Evolutionary conservation across 1,140 invertebrate species (phyloP).

Genomic region (Nebria ingens): DNA sequence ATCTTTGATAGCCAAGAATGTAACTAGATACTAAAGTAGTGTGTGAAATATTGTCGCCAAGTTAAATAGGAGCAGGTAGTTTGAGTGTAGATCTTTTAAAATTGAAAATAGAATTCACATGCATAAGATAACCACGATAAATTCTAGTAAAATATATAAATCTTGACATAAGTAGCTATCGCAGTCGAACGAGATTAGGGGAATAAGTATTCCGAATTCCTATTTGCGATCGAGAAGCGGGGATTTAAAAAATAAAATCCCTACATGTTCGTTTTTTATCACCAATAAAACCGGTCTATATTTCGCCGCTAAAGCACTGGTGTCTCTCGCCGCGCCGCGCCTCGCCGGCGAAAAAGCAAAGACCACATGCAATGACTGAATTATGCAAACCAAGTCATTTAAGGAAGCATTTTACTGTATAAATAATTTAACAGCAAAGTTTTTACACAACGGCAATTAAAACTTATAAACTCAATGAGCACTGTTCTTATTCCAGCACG

Average conservation of each 20-base stretch:
- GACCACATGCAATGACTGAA: background rate
- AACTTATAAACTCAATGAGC: too few species aligned
- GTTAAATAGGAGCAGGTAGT: too few species aligned
- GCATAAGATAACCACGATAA: background rate
- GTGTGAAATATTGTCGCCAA: too few species aligned
- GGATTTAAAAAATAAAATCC: constrained; percentile 4
- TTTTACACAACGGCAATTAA: background rate
- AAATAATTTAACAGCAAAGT: constrained; percentile 1
- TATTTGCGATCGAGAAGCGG: background rate
- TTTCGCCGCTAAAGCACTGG: background rate
- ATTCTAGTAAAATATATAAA: background rate
- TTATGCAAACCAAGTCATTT: constrained; percentile 2
- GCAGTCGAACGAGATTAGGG: background rate
- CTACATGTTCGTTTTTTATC: background rate
- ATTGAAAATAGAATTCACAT: background rate
- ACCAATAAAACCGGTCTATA: background rate
- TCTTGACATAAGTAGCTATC: background rate
- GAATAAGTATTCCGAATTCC: constrained; percentile 3
- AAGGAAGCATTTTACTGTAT: background rate
- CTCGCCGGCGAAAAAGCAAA: background rate
- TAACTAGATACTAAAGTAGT: too few species aligned
- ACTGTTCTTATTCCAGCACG: too few species aligned
- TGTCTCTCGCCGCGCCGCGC: background rate
- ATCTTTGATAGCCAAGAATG: too few species aligned
- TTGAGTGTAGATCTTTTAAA: too few species aligned